phyloP scores from a whole-genome alignment of 1,140 invertebrate species.

The Spodoptera litura region DNA sequence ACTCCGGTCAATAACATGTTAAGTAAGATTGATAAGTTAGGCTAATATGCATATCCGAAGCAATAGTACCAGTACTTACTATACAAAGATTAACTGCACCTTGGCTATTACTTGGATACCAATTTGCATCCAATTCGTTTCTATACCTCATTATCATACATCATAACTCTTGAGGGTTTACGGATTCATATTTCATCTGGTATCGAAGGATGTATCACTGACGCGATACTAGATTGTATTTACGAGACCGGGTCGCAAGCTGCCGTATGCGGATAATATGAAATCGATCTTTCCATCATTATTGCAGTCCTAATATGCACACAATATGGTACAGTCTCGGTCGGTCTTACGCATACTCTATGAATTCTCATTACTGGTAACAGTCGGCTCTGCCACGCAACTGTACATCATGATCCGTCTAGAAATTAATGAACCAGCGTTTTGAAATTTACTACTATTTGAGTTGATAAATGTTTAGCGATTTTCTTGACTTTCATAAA shows the following conservation, averaged over 20 bases:
- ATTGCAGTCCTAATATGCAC: slow-evolving; percentile 41
- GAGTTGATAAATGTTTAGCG: neutral
- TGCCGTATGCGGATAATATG: slow-evolving; percentile 41
- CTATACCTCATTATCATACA: slow-evolving; percentile 66
- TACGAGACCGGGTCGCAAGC: slow-evolving; percentile 58
- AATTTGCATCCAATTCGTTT: slow-evolving; percentile 49
- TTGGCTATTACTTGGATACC: slow-evolving; percentile 48
- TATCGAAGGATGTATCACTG: slow-evolving; percentile 75
- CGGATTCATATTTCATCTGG: slow-evolving; percentile 72
- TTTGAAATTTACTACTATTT: slow-evolving; percentile 28
- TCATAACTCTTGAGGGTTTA: slow-evolving; percentile 67
- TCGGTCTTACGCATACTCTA: slow-evolving; percentile 30
- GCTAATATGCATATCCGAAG: slow-evolving; percentile 27
- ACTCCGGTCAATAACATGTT: neutral
- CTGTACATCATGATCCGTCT: slow-evolving; percentile 32
- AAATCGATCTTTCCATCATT: slow-evolving; percentile 40
- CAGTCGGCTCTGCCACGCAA: slow-evolving; percentile 12
- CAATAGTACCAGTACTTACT: slow-evolving; percentile 30
- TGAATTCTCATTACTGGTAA: slow-evolving; percentile 42
- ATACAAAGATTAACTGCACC: slow-evolving; percentile 39
- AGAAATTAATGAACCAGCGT: slow-evolving; percentile 37
- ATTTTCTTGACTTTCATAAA: neutral
- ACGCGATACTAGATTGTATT: slow-evolving; percentile 70
- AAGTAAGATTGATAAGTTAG: slow-evolving; percentile 26
- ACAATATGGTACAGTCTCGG: slow-evolving; percentile 38